Evolutionary conservation across 2,888 invertebrate species (phyloP).

Genomic region (Heliconius sara): DNA sequence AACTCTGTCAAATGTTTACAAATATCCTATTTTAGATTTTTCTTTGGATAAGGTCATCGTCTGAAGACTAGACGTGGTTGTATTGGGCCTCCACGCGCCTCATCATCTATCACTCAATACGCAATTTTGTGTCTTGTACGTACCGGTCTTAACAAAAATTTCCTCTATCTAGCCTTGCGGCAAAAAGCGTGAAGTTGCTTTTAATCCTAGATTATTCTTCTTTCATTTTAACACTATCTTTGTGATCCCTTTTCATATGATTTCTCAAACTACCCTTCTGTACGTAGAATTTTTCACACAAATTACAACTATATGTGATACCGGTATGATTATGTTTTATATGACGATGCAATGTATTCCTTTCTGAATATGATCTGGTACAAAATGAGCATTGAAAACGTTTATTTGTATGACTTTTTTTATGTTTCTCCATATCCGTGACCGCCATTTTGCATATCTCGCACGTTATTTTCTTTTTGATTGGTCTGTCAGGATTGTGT

Average conservation of each 20-base stretch:
- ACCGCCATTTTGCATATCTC: slow-evolving; percentile 48
- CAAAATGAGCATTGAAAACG: slow-evolving; percentile 36
- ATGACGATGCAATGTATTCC: slow-evolving; percentile 49
- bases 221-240: not conserved
- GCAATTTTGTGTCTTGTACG: too few species aligned
- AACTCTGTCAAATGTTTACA: too few species aligned
- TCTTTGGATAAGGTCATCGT: too few species aligned
- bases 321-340: slow-evolving; percentile 36
- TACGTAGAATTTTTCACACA: slow-evolving; percentile 33
- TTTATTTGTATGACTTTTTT: slow-evolving; percentile 37
- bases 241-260: slow-evolving; percentile 19
- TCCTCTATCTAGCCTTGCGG: too few species aligned
- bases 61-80: too few species aligned
- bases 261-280: slow-evolving; percentile 17
- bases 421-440: slow-evolving; percentile 47
- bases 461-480: slow-evolving; percentile 40
- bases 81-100: too few species aligned
- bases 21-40: too few species aligned
- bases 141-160: too few species aligned
- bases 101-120: too few species aligned
- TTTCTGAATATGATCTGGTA: slow-evolving; percentile 45
- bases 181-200: too few species aligned
- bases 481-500: slow-evolving; percentile 34
- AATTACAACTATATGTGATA: slow-evolving; percentile 16
- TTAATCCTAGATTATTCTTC: not conserved